Conservation (phyloP, 1,140 invertebrate genomes). For the Hypsibius dujardini region DNA sequence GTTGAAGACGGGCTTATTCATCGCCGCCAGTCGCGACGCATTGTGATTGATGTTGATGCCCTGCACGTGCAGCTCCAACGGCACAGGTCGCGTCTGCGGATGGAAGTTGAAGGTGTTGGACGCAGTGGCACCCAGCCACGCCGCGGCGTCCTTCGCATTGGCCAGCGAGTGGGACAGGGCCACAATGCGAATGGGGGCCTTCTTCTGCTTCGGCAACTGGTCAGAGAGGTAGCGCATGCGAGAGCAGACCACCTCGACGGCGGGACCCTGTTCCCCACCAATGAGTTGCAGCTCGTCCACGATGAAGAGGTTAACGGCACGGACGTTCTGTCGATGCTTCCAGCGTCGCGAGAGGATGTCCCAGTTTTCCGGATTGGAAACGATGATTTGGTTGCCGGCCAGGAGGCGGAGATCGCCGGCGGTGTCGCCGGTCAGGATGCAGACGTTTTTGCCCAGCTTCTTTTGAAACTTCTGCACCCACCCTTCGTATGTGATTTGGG, state of each 20-base stretch:
- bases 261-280: conserved; percentile 71
- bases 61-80: conserved; percentile 83
- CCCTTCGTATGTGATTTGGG: conserved; percentile 51
- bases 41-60: conserved; percentile 96
- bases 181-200: conserved; percentile 67
- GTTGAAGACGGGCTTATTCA: conserved; percentile 93
- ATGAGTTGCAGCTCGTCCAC: conserved; percentile 89
- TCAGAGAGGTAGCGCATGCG: conserved; percentile 92
- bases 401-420: conserved; percentile 84
- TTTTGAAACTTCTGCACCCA: conserved; percentile 71
- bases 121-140: conserved; percentile 85
- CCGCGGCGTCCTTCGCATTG: conserved; percentile 82
- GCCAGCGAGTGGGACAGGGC: conserved; percentile 79
- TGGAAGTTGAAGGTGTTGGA: conserved; percentile 95
- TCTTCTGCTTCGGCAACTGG: conserved; percentile 57
- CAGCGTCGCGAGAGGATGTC: conserved; percentile 90
- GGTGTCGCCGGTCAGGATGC: conserved; percentile 90
- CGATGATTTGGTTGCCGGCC: conserved; percentile 78
- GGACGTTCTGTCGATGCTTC: conserved; percentile 96
- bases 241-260: conserved; percentile 90
- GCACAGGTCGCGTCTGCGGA: conserved; percentile 83
- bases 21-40: conserved; percentile 76
- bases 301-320: conserved; percentile 89
- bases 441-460: conserved; percentile 60
- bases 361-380: conserved; percentile 96